Base-by-base conservation (phyloP, 2,113 vertebrate genomes). In the Colistium nudipinnis region DNA sequence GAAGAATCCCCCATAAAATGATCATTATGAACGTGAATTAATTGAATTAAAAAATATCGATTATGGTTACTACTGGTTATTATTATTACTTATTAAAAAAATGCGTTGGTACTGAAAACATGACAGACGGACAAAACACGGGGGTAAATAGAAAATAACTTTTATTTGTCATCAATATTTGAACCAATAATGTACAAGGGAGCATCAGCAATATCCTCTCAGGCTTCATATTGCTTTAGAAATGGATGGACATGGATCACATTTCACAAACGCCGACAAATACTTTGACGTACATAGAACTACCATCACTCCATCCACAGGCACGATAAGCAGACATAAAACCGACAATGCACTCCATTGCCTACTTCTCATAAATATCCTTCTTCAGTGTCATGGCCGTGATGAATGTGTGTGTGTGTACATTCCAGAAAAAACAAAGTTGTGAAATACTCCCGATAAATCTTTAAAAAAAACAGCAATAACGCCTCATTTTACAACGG, bases 81-180 rank as follows among this genome's bases (percentile, higher is more conserved):
- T n/a, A n/a, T n/a, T n/a, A n/a, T n/a, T n/a, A n/a, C n/a, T n/a
- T n/a, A n/a, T n/a, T n/a, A n/a, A 45, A 31, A 31, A 7, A 31
- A 31, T 31, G 30, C 8, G 30, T 4, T 5, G 8, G 8, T 31
- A 31, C 9, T 36, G 22, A 53, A 56, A 54, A 57, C 16, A 70
- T 0, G 4, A 59, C 12, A 49, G 25, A 61, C n/a, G n/a, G n/a
- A 62, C 10, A 44, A n/a, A 12, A 10, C 48, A 22, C 31, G 25
- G 38, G n/a, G 30, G 72, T 88, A 87, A 87, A 89, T 89, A 91
- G 78, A 91, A 90, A 91, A 90, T 73, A 82, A 51, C 66, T 70
- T 91, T 91, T 85, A 89, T 88, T 89, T 66, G 30, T 78, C 78
- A 83, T 86, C 85, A 89, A 84, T 85, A 85, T 89, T 73, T 86